Percentiles rank a stretch among this genome's conserved stretches.
These are phyloP conservation scores for Cinclus mexicanus DNA, from an alignment of 2,113 vertebrate genomes.

Conservation along the genomic window DNA sequence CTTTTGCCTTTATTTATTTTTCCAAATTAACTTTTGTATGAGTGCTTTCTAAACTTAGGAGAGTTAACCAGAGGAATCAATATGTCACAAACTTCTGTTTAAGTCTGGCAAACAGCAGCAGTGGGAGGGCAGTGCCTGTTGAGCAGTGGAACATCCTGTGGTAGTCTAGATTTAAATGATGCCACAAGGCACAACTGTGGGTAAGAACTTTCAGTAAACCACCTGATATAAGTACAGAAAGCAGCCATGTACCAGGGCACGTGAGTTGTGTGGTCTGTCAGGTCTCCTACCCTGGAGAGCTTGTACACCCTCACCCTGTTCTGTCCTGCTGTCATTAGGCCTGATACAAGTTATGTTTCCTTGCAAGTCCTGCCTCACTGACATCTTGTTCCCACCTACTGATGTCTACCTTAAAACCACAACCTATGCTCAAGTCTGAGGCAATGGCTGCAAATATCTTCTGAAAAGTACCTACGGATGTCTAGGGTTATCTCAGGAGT, in stretches of 20 bases:
- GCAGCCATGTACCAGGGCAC: background rate
- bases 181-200: background rate
- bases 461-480: background rate
- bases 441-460: background rate
- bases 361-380: background rate
- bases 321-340: background rate
- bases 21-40: conserved; percentile 4
- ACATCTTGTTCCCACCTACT: background rate
- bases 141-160: background rate
- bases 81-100: conserved; percentile 5
- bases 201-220: background rate
- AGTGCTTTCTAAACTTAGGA: background rate
- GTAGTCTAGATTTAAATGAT: background rate
- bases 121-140: background rate
- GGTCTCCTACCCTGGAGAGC: background rate
- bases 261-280: background rate
- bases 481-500: background rate
- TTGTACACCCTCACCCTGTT: background rate
- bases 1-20: conserved; percentile 29
- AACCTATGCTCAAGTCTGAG: background rate
- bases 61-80: conserved; percentile 31
- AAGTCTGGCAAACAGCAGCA: background rate
- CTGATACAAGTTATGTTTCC: background rate
- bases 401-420: background rate
- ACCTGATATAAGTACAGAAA: background rate